phyloP scores from a whole-genome alignment of 2,888 invertebrate genomes.

The Stegana nigrithorax region DNA sequence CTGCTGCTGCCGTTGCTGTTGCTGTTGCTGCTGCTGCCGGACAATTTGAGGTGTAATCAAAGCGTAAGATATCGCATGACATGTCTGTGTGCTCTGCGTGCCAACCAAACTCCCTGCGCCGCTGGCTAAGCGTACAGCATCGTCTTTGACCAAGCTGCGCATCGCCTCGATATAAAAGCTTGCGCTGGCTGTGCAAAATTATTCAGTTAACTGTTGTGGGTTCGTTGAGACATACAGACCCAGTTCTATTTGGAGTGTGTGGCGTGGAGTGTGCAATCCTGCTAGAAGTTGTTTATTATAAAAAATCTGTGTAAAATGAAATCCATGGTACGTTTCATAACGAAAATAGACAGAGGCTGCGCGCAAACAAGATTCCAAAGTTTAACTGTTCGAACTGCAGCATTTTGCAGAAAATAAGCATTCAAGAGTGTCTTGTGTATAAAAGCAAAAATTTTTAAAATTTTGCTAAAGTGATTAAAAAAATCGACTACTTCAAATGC shows the following conservation, averaged over 20 bases:
- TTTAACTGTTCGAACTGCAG: too few relatives aligned
- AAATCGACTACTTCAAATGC: too few relatives aligned
- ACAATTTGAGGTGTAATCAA: too few relatives aligned
- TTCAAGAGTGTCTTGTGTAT: too few relatives aligned
- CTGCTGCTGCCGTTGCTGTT: constrained; percentile 8
- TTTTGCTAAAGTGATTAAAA: too few relatives aligned
- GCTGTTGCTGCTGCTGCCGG: background rate
- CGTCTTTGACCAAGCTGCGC: constrained; percentile 19
- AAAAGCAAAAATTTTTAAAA: too few relatives aligned
- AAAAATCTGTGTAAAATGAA: constrained; percentile 62
- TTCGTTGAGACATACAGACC: constrained; percentile 66
- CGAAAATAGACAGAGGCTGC: too few relatives aligned
- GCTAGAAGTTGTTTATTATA: constrained; percentile 34
- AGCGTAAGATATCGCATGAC: background rate
- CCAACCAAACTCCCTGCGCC: background rate
- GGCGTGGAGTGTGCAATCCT: constrained; percentile 43
- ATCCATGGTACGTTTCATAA: constrained; percentile 65
- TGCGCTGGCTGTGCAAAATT: constrained; percentile 63
- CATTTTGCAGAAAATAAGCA: too few relatives aligned
- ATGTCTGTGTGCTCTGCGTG: background rate
- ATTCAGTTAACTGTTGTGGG: constrained; percentile 69
- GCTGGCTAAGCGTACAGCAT: constrained; percentile 22
- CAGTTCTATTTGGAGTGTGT: constrained; percentile 33
- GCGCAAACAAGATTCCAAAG: too few relatives aligned
- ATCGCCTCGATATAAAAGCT: constrained; percentile 65